Evolutionary conservation across 92 coral and sea anemone species (phyloP), one percentile per base, ranked within the genome.

Genomic region (Actinostola sp.): DNA sequence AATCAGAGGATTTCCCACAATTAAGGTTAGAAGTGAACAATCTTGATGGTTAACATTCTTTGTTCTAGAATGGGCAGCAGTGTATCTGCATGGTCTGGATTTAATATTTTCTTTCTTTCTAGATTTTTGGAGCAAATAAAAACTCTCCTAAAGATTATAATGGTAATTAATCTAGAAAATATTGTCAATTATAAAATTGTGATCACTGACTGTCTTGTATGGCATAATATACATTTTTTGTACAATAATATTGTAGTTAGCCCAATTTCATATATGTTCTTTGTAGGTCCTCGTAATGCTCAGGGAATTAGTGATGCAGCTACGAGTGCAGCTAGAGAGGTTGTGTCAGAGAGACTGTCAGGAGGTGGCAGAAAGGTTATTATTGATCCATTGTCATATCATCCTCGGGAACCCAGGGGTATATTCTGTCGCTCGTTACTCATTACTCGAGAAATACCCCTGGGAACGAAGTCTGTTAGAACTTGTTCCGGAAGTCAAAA

Each of bases 81-180:
- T n/a, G n/a, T n/a, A n/a, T n/a, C n/a, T n/a, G n/a, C n/a, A n/a
- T n/a, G n/a, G n/a, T n/a, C n/a, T n/a, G n/a, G n/a, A n/a, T n/a
- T n/a, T n/a, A n/a, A n/a, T 17, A 14, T 55, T 42, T 20, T 12
- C 17, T 32, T 61, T 46, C 41, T 55, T 77, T 62, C 17, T 60
- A 93, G 98, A 82, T 93, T 64, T 93, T 93, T 88, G 98, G 98
- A 69, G 87, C 88, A 39, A 91, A 93, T 82, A 93, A 93, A 71
- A 88, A 93, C 72, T 84, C 92, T 14, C 98, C 98, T 64, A 68
- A 63, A 30, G 97, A 93, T 68, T 91, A 90, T 61, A 93, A 88
- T 90, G 94, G 98, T 93, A 76, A 42, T 91, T 34, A 15, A 10
- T 41, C 7, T 28, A 26, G 14, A 35, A 27, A 24, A 44, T 34